Percentiles rank a stretch among this genome's conserved stretches.
phyloP scores from a whole-genome alignment of 2,888 invertebrate genomes.

The Aplocera efformata region DNA sequence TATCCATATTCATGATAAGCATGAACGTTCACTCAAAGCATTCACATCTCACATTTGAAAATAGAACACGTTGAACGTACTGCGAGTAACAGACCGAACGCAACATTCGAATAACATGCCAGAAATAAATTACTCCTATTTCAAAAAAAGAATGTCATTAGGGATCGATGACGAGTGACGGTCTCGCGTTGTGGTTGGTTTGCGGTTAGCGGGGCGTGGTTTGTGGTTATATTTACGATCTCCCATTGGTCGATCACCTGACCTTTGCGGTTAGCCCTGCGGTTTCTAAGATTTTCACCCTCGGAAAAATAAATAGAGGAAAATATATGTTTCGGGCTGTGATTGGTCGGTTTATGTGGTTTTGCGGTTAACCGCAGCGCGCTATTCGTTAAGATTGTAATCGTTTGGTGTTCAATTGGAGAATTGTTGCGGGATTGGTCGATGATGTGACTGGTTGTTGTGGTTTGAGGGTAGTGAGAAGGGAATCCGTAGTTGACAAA shows the following conservation, averaged over 20 bases:
- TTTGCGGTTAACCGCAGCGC: conserved; percentile 76
- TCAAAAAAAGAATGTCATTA: conserved; percentile 60
- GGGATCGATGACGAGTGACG: conserved; percentile 68
- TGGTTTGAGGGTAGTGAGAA: conserved; percentile 23
- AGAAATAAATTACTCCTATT: conserved; percentile 29
- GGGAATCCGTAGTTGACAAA: conserved; percentile 16
- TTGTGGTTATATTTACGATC: conserved; percentile 81
- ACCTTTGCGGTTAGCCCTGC: conserved; percentile 81
- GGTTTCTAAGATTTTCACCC: conserved; percentile 82
- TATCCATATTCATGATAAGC: too few species aligned
- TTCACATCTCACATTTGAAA: too few species aligned
- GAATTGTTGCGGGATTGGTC: conserved; percentile 62
- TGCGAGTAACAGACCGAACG: background rate
- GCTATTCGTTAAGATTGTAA: conserved; percentile 78
- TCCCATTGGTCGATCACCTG: conserved; percentile 81
- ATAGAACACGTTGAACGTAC: too few species aligned
- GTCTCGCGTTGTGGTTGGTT: conserved; percentile 82
- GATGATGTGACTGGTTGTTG: conserved; percentile 25
- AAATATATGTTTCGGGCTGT: conserved; percentile 61
- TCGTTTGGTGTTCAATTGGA: conserved; percentile 53
- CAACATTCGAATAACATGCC: conserved; percentile 6
- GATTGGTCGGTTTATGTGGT: conserved; percentile 68
- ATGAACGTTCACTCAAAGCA: too few species aligned
- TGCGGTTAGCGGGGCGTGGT: conserved; percentile 84
- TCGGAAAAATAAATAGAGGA: conserved; percentile 75